These are phyloP conservation scores for Manis pentadactyla DNA, from an alignment of 2,797 vertebrate species.

Conservation along the genomic window DNA sequence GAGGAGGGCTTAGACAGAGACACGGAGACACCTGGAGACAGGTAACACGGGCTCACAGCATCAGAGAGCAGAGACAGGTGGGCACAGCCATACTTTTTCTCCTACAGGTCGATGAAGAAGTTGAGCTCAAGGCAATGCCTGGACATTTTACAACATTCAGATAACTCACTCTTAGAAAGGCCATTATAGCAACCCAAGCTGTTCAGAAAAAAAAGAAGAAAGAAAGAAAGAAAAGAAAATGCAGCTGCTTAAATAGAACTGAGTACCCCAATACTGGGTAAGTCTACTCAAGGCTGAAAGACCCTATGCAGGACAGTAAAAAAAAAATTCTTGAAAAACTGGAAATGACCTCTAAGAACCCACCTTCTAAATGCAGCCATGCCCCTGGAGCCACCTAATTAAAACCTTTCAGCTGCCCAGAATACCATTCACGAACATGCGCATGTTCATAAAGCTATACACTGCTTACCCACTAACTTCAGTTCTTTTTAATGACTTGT, in stretches of 20 bases:
- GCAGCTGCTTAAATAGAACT: accelerated
- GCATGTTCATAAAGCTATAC: accelerated
- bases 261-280: no score
- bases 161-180: not conserved
- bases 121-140: accelerated
- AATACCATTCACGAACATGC: no score
- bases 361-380: not conserved
- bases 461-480: not conserved
- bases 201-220: no score
- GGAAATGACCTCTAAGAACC: accelerated
- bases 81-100: accelerated
- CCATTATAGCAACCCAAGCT: accelerated
- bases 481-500: not conserved
- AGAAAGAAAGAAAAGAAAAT: not conserved
- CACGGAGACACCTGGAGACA: no score
- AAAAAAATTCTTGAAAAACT: not conserved
- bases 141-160: accelerated
- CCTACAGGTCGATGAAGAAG: accelerated
- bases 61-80: no score
- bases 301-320: not conserved
- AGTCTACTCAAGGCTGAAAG: accelerated
- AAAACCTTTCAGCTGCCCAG: not conserved
- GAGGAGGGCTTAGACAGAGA: no score
- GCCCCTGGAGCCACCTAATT: not conserved
- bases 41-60: accelerated